These are phyloP conservation scores for Gandaritis pyraliata DNA, from an alignment of 2,888 invertebrate genomes.

Conservation along the genomic window DNA sequence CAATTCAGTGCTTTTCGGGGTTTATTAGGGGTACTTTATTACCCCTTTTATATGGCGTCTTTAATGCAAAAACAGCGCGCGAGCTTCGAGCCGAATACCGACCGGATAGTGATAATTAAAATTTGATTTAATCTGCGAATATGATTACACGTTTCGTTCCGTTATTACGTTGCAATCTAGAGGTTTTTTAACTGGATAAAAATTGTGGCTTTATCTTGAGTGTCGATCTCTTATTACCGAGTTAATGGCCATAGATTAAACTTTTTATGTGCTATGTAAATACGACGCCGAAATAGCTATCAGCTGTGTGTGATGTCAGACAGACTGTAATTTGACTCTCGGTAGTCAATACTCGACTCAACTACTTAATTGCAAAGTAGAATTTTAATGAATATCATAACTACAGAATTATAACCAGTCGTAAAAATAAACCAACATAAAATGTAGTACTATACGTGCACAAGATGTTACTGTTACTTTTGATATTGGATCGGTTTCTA, in stretches of 20 bases:
- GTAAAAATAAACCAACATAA: not conserved
- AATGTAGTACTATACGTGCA: not conserved
- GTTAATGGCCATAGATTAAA: slow-evolving; percentile 55
- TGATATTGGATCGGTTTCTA: no score
- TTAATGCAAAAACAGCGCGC: slow-evolving; percentile 66
- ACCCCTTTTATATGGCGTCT: slow-evolving; percentile 68
- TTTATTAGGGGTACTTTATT: slow-evolving; percentile 81
- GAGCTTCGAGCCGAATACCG: slow-evolving; percentile 55
- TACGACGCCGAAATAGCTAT: slow-evolving; percentile 42
- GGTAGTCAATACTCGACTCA: slow-evolving; percentile 56
- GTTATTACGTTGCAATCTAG: slow-evolving; percentile 56
- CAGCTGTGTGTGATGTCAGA: slow-evolving; percentile 41
- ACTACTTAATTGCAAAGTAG: not conserved
- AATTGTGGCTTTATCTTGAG: slow-evolving; percentile 58
- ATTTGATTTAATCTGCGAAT: slow-evolving; percentile 74
- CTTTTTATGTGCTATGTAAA: slow-evolving; percentile 50
- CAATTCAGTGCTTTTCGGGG: slow-evolving; percentile 74
- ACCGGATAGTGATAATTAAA: slow-evolving; percentile 73
- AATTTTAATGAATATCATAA: not conserved
- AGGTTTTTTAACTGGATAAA: slow-evolving; percentile 55
- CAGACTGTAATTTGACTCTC: slow-evolving; percentile 48
- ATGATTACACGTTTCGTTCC: slow-evolving; percentile 68
- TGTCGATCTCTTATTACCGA: slow-evolving; percentile 62
- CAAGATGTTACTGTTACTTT: not conserved
- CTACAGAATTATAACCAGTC: not conserved